Conservation (phyloP, 1,140 invertebrate species). For the Drosophila bifasciata region DNA sequence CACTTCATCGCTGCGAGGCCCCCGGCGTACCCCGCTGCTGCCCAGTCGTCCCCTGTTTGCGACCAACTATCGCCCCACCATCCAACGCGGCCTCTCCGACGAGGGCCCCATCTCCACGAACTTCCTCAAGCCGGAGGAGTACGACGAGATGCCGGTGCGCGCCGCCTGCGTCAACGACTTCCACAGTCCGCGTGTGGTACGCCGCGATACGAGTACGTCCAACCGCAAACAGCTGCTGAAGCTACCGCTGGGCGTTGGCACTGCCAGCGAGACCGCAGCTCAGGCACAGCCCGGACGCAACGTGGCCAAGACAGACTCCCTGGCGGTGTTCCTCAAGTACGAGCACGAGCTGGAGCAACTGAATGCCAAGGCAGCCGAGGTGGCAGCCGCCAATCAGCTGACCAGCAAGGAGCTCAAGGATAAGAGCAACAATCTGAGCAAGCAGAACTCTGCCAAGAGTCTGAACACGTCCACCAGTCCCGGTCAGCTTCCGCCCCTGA, state of each 20-base stretch:
- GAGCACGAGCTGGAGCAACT: constrained; percentile 80
- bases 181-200: constrained; percentile 74
- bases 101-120: constrained; percentile 83
- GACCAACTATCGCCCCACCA: constrained; percentile 76
- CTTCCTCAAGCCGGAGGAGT: constrained; percentile 83
- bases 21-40: constrained; percentile 69
- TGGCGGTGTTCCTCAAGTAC: constrained; percentile 82
- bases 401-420: constrained; percentile 82
- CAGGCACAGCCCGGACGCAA: constrained; percentile 31
- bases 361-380: constrained; percentile 57
- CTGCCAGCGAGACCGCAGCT: constrained; percentile 6
- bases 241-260: constrained; percentile 37
- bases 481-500: constrained; percentile 52
- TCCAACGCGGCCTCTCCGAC: constrained; percentile 81
- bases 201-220: constrained; percentile 72
- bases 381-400: constrained; percentile 43
- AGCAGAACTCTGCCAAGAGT: constrained; percentile 81
- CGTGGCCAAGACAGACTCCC: constrained; percentile 78
- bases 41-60: constrained; percentile 75
- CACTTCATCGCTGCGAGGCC: constrained; percentile 74
- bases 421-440: constrained; percentile 81
- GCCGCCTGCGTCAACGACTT: constrained; percentile 80
- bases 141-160: constrained; percentile 82
- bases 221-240: constrained; percentile 76
- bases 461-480: constrained; percentile 31